These are phyloP conservation scores for Scaptodrosophila latifasciaeformis DNA, from an alignment of 2,888 invertebrate species.

Conservation along the genomic window DNA sequence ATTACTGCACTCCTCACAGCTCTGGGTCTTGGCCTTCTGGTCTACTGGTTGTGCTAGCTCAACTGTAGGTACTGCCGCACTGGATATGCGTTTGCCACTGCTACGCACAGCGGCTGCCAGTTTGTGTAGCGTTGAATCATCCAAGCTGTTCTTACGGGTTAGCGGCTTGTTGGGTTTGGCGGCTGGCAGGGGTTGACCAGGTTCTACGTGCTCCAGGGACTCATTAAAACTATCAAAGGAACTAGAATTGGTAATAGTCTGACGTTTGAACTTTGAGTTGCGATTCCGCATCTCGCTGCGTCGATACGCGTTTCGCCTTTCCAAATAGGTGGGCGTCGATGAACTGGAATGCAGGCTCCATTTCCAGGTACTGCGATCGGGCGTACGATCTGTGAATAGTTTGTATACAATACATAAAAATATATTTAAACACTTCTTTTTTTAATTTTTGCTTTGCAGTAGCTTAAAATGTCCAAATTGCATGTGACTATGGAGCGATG, in stretches of 20 bases:
- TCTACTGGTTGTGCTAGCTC: neutral
- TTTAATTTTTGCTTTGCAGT: too few relatives aligned
- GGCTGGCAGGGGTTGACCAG: constrained; percentile 15
- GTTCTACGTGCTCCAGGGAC: constrained; percentile 45
- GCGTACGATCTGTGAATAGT: constrained; percentile 70
- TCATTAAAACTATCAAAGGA: constrained; percentile 72
- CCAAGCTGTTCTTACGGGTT: constrained; percentile 61
- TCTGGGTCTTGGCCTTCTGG: neutral
- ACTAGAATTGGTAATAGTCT: constrained; percentile 71
- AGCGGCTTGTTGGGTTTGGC: constrained; percentile 41
- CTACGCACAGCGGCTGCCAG: constrained; percentile 46
- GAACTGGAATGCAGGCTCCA: constrained; percentile 79
- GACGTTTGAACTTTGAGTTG: constrained; percentile 73
- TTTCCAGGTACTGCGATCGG: constrained; percentile 75
- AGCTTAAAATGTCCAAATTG: too few relatives aligned
- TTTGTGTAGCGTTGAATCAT: constrained; percentile 69
- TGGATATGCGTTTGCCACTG: neutral
- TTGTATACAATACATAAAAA: too few relatives aligned
- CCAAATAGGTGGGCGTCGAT: constrained; percentile 92
- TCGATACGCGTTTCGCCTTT: constrained; percentile 85
- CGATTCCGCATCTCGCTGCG: constrained; percentile 77
- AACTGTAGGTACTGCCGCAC: neutral
- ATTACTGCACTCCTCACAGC: constrained; percentile 35
- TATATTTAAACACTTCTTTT: too few relatives aligned
- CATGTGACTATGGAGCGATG: too few relatives aligned